These are phyloP conservation scores for Falcaria lacertinaria DNA, from an alignment of 2,888 invertebrate species.

Conservation along the genomic window DNA sequence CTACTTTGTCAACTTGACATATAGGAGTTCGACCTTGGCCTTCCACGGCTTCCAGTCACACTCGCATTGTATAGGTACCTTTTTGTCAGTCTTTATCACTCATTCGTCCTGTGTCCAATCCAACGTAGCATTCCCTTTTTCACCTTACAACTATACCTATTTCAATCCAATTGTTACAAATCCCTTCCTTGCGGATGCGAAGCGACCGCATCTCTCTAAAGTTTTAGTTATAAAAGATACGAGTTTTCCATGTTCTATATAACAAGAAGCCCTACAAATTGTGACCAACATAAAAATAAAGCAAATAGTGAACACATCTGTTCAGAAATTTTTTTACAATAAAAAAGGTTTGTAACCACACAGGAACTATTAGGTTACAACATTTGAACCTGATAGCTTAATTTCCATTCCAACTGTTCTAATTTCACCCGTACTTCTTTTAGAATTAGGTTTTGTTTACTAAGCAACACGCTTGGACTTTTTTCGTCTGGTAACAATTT, in stretches of 20 bases:
- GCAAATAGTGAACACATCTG: conserved; percentile 28
- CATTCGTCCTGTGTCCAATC: too few species aligned
- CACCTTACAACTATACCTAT: too few species aligned
- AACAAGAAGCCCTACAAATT: conserved; percentile 5
- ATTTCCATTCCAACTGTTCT: conserved; percentile 22
- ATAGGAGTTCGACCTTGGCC: too few species aligned
- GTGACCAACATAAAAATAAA: conserved; percentile 12
- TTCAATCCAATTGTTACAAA: too few species aligned
- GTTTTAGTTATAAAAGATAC: too few species aligned
- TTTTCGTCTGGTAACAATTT: conserved; percentile 36
- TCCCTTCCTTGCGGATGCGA: too few species aligned
- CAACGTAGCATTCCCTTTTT: too few species aligned
- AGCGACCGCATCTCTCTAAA: too few species aligned
- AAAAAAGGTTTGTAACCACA: conserved; percentile 38
- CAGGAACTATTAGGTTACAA: conserved; percentile 52
- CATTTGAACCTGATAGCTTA: conserved; percentile 46
- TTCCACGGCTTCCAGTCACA: too few species aligned
- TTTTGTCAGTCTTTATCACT: too few species aligned
- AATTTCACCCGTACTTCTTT: conserved; percentile 18
- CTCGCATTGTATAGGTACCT: too few species aligned
- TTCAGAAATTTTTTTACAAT: conserved; percentile 28
- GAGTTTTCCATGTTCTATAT: conserved; percentile 4
- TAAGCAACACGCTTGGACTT: conserved; percentile 4
- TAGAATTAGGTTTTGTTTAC: conserved; percentile 10
- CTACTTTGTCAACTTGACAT: too few species aligned